phyloP scores from a whole-genome alignment of 30 jellyfish, hydroid and myxozoan genomes.

The Calvadosia cruxmelitensis region DNA sequence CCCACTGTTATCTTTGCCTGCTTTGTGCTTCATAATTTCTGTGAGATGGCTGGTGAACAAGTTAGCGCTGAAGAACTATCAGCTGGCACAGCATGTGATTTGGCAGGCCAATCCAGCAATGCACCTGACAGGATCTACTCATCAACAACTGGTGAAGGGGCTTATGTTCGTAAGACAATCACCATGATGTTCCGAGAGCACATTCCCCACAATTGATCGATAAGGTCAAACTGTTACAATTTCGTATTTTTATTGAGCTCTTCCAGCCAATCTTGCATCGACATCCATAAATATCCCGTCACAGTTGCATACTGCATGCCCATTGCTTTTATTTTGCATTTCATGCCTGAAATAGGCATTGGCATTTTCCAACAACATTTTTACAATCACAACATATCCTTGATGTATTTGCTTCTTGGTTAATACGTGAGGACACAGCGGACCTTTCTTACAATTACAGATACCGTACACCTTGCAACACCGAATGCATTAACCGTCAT shows the following conservation, averaged over 20 bases:
- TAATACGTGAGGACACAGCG: slow-evolving; percentile 5
- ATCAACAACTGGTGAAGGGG: background rate
- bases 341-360: slow-evolving; percentile 50
- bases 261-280: slow-evolving; percentile 32
- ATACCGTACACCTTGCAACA: slow-evolving; percentile 34
- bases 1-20: slow-evolving; percentile 29
- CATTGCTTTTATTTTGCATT: slow-evolving; percentile 36
- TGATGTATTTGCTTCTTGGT: slow-evolving; percentile 9
- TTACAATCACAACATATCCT: slow-evolving; percentile 20
- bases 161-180: background rate
- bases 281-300: slow-evolving; percentile 35
- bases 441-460: slow-evolving; percentile 10
- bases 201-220: too few relatives aligned
- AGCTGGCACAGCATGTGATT: background rate
- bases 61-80: slow-evolving; percentile 1
- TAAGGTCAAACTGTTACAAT: too few relatives aligned
- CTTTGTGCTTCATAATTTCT: slow-evolving; percentile 47
- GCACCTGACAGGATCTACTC: background rate
- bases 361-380: slow-evolving; percentile 49
- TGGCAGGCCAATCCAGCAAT: background rate
- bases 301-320: slow-evolving; percentile 50
- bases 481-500: slow-evolving; percentile 43
- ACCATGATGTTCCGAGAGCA: background rate
- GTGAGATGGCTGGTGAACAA: slow-evolving; percentile 20
- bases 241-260: background rate